Evolutionary conservation across 2,888 invertebrate species (phyloP), one percentile per base, ranked within the genome.

Genomic region (Tetanocera ferruginea): DNA sequence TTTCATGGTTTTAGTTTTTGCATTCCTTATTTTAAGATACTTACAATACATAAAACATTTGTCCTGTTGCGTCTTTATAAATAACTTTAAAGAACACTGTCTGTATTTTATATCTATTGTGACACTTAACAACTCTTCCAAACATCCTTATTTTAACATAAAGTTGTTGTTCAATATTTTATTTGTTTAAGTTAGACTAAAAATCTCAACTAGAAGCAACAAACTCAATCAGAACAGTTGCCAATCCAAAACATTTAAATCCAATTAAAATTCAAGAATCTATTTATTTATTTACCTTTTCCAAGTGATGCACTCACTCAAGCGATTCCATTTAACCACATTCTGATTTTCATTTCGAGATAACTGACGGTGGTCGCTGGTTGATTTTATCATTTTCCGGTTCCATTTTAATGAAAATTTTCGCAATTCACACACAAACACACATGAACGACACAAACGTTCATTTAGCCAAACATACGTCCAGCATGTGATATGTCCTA

Each of bases 301-400:
- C 67, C 57, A 23, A 43, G 43, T 43, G 19, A 37, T 25, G 17
- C 37, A n/a, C 67, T 49, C 69, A 31, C 25, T 37, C 25, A 28
- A 23, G 11, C 6, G 57, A 57, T 31, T 34, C 23, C 64, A 72
- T 37, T 57, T 52, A 74, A 64, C 64, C 51, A 23, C 74, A 66
- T 74, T 66, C 51, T 25, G 74, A 74, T 74, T 66, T 55, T 31
- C 5, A 74, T 74, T 74, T 74, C 51, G 51, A 31, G 64, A 64
- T 51, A 64, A 74, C 34, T 64, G 64, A 23, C 67, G 67, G 43
- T 66, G 74, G 28, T 51, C 64, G 49, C 49, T 74, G 19, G 34
- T 74, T 43, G 49, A 66, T 74, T 66, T 66, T 74, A 74, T 74
- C 64, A 71, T 73, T 62, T 64, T 31, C 51, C 64, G 28, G 49